phyloP scores from a whole-genome alignment of 2,113 vertebrate genomes.

The Centrocercus urophasianus region DNA sequence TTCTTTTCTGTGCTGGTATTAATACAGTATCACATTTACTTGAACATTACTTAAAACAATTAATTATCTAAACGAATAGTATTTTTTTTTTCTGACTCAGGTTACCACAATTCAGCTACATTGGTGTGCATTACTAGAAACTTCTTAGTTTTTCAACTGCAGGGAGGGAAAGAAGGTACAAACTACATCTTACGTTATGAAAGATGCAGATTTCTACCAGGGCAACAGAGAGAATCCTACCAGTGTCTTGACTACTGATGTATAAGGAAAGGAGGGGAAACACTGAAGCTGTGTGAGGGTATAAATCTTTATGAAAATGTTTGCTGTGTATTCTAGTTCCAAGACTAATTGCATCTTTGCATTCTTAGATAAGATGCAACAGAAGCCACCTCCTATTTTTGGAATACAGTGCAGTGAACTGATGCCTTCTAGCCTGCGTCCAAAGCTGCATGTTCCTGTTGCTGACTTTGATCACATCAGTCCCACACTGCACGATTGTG shows the following conservation, averaged over 20 bases:
- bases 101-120: background rate
- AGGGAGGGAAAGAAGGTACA: background rate
- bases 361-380: background rate
- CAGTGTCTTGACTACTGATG: background rate
- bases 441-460: background rate
- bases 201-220: background rate
- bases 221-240: background rate
- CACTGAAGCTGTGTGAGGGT: rapidly evolving
- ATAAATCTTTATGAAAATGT: background rate
- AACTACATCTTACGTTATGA: background rate
- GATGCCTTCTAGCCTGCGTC: background rate
- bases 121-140: background rate
- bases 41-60: background rate
- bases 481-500: background rate
- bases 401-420: background rate
- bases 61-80: background rate
- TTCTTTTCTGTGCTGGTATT: background rate
- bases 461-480: background rate
- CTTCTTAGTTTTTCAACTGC: background rate
- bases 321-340: background rate
- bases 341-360: background rate
- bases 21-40: background rate
- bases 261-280: background rate
- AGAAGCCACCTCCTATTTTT: background rate
- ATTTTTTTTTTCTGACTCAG: background rate